Evolutionary conservation across 2,797 vertebrate genomes (phyloP).

Genomic region (Pogoniulus pusillus): DNA sequence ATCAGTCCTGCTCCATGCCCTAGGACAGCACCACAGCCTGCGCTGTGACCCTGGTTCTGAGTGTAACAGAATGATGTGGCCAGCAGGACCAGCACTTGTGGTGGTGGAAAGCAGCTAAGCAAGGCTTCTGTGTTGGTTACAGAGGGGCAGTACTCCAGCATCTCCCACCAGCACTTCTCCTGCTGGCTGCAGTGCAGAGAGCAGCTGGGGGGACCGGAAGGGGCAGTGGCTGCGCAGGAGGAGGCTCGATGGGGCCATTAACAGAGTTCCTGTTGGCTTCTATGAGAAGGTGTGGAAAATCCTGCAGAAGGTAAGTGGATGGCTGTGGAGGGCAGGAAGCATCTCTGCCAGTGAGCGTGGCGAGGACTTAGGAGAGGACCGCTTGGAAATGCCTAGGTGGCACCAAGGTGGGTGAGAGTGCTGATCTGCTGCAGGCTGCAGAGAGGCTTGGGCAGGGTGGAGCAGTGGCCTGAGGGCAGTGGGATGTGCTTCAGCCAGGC

Average conservation of each 20-base stretch:
- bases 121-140: constrained; percentile 34
- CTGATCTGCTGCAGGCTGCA: no score
- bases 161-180: constrained; percentile 90
- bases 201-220: constrained; percentile 90
- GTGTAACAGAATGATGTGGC: background rate
- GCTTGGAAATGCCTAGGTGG: no score
- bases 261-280: constrained; percentile 94
- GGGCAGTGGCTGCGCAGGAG: constrained; percentile 96
- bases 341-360: background rate
- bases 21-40: background rate
- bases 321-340: background rate
- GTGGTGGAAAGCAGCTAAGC: background rate
- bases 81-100: background rate
- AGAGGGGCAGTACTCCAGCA: constrained; percentile 92
- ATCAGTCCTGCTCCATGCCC: background rate
- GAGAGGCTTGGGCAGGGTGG: no score
- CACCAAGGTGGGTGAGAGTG: no score
- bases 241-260: constrained; percentile 94
- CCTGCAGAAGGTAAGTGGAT: constrained; percentile 86
- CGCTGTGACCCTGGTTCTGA: background rate
- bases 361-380: no score
- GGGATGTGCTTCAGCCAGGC: no score
- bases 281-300: constrained; percentile 98
- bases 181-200: constrained; percentile 72
- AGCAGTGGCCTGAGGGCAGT: no score